Conservation (phyloP, 2,113 vertebrate species). For the Tragulus kanchil region DNA sequence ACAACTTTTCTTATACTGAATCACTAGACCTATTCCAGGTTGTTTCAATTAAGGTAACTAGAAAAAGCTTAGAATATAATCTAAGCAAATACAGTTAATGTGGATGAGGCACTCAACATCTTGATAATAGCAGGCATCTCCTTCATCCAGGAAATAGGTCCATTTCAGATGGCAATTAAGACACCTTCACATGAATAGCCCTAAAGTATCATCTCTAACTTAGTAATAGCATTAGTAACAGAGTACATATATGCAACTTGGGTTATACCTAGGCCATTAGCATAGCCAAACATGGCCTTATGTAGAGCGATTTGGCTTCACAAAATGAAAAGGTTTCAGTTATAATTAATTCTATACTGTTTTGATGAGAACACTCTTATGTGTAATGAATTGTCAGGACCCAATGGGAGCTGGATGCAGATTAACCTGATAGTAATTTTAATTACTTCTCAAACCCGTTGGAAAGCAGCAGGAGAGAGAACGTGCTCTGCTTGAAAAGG, state of each 20-base stretch:
- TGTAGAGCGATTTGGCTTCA: fast-evolving
- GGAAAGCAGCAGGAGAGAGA: fast-evolving
- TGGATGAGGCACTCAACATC: not conserved
- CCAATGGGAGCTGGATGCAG: conserved; percentile 39
- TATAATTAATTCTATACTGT: conserved; percentile 64
- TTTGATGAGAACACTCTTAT: not conserved
- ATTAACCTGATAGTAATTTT: conserved; percentile 3
- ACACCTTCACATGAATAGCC: not conserved
- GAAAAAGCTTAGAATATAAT: not conserved
- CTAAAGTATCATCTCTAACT: not conserved
- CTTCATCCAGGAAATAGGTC: not conserved
- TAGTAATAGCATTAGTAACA: not conserved
- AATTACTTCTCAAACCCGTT: not conserved
- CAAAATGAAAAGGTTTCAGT: not conserved
- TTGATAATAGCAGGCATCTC: no score
- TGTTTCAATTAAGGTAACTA: not conserved
- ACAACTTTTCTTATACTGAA: not conserved
- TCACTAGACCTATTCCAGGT: not conserved
- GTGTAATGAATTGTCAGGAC: conserved; percentile 32
- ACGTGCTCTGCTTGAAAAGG: not conserved
- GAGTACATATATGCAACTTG: not conserved
- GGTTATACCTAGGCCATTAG: not conserved
- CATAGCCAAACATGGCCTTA: not conserved
- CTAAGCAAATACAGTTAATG: not conserved
- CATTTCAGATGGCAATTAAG: not conserved